Percentiles rank a stretch among this genome's conserved stretches.
Evolutionary conservation across 1,140 invertebrate genomes (phyloP).

Genomic region (Zaprionus taronus): DNA sequence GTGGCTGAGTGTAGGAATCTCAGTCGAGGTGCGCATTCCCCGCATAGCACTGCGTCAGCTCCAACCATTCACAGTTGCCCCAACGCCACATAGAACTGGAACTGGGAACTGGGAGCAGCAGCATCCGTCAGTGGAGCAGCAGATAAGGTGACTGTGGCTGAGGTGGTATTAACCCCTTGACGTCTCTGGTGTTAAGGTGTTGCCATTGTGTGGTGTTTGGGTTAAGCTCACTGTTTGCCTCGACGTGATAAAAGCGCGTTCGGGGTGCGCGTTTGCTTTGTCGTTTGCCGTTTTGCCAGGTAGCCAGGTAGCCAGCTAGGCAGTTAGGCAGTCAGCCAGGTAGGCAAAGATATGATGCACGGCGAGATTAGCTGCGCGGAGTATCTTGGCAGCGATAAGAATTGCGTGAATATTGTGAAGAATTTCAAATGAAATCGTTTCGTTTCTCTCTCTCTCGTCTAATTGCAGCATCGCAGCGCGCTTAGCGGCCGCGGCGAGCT

Average conservation of each 20-base stretch:
- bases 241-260: constrained; percentile 63
- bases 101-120: background rate
- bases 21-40: constrained; percentile 31
- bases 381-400: constrained; percentile 1
- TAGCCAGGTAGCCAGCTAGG: constrained; percentile 57
- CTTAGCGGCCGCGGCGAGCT: constrained; percentile 46
- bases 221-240: constrained; percentile 81
- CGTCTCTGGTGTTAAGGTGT: constrained; percentile 77
- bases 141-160: constrained; percentile 22
- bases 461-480: constrained; percentile 59
- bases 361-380: constrained; percentile 1
- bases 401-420: background rate
- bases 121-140: constrained; percentile 6
- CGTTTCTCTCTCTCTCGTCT: constrained; percentile 3
- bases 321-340: background rate
- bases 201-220: constrained; percentile 80
- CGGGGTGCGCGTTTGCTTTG: constrained; percentile 42
- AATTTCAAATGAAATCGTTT: background rate
- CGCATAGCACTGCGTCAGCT: constrained; percentile 23
- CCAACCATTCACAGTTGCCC: constrained; percentile 55
- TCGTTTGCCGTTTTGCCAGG: constrained; percentile 46
- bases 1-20: constrained; percentile 42
- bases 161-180: constrained; percentile 78
- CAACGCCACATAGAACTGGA: constrained; percentile 1
- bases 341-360: constrained; percentile 13